These are phyloP conservation scores for Petrosia ficiformis DNA, from an alignment of 37 sponge, comb jelly and placozoan species.

Conservation along the genomic window DNA sequence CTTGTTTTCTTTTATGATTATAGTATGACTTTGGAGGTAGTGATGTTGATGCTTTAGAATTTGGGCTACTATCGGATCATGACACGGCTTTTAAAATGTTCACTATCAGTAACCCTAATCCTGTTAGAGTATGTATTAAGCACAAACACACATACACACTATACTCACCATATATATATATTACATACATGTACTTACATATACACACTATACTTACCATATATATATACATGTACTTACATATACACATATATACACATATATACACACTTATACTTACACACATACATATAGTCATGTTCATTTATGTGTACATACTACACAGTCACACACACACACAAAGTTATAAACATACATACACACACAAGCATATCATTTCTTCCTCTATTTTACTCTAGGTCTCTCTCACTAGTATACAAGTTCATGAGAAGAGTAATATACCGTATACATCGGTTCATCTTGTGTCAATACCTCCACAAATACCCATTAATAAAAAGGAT, in stretches of 20 bases:
- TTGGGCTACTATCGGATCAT: conserved; percentile 42
- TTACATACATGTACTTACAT: no score
- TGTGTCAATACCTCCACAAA: neutral
- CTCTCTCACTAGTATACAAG: neutral
- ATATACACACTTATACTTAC: no score
- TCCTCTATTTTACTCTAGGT: neutral
- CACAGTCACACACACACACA: no score
- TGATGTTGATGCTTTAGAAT: conserved; percentile 64
- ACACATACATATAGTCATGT: no score
- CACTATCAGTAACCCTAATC: conserved; percentile 68
- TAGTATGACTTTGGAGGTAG: conserved; percentile 50
- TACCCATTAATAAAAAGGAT: neutral
- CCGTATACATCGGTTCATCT: no score
- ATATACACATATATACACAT: no score
- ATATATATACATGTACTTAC: no score
- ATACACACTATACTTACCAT: no score
- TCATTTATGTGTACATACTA: no score
- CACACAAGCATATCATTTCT: neutral
- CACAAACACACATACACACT: no score
- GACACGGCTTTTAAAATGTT: conserved; percentile 40
- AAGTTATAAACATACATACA: no score
- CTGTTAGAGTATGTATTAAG: conserved; percentile 75
- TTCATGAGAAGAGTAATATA: neutral
- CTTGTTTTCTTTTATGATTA: neutral
- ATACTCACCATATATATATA: no score